Evolutionary conservation across 1,140 invertebrate genomes (phyloP).

Genomic region (Zaprionus lachaisei): DNA sequence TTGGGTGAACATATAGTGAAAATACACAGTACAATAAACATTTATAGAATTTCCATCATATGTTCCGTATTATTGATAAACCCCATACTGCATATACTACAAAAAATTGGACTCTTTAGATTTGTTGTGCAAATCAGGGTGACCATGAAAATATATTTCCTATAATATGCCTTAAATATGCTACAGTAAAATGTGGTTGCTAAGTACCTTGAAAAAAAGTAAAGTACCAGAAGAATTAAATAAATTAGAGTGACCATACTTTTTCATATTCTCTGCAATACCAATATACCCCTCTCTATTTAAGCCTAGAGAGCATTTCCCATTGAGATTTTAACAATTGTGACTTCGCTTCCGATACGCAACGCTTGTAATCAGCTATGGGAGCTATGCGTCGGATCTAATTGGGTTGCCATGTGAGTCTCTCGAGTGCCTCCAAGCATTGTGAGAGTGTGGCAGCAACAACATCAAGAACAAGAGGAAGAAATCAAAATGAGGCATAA

Average conservation of each 20-base stretch:
- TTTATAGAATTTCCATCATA: not conserved
- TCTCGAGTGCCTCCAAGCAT: not conserved
- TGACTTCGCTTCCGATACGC: conserved; percentile 19
- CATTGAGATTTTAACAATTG: conserved; percentile 2
- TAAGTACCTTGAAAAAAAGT: too few species aligned
- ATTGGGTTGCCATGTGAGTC: conserved; percentile 60
- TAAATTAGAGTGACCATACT: not conserved
- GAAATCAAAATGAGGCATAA: conserved; percentile 51
- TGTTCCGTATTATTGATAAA: not conserved
- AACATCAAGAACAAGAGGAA: conserved; percentile 16
- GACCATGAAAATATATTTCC: too few species aligned
- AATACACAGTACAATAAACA: not conserved
- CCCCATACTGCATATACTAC: too few species aligned
- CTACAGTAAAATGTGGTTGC: too few species aligned
- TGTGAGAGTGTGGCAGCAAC: conserved; percentile 12
- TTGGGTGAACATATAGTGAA: not conserved
- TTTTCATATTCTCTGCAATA: too few species aligned
- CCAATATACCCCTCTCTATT: not conserved
- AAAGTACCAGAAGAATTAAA: too few species aligned
- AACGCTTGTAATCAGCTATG: conserved; percentile 57
- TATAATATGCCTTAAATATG: too few species aligned
- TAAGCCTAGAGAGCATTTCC: conserved; percentile 5
- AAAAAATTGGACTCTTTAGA: too few species aligned
- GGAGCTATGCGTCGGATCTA: conserved; percentile 56
- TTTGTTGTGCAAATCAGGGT: too few species aligned